Evolutionary conservation across 1,140 invertebrate genomes (phyloP).

Genomic region (Drosophila athabasca): DNA sequence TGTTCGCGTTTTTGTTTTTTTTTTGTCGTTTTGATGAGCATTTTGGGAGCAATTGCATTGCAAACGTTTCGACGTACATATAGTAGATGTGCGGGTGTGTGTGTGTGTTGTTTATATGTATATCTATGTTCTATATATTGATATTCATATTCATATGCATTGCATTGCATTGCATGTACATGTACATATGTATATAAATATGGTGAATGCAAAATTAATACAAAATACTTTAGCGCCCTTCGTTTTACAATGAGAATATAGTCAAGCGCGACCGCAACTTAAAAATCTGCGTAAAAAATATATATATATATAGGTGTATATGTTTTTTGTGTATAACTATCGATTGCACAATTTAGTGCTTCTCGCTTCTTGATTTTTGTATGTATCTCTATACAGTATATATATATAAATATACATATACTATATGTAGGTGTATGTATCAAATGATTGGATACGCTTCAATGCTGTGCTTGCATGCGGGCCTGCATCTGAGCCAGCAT

Average conservation of each 20-base stretch:
- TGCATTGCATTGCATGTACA: conserved; percentile 12
- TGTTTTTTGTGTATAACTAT: conserved; percentile 15
- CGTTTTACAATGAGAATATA: too few species aligned
- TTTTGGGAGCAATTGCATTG: too few species aligned
- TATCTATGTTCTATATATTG: conserved; percentile 9
- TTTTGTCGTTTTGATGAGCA: too few species aligned
- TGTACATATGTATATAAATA: conserved; percentile 49
- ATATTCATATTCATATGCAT: conserved; percentile 1
- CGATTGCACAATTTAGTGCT: not conserved
- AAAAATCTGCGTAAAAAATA: conserved; percentile 43
- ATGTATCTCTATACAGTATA: conserved; percentile 18
- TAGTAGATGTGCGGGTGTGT: too few species aligned
- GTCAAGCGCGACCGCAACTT: too few species aligned
- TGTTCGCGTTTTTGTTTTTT: too few species aligned
- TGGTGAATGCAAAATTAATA: conserved; percentile 55
- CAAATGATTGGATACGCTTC: conserved; percentile 42
- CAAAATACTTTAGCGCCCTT: too few species aligned
- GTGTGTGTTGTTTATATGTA: not conserved
- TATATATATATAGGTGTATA: conserved; percentile 27
- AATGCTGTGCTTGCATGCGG: conserved; percentile 89
- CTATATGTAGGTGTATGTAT: conserved; percentile 28
- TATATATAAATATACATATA: conserved; percentile 28
- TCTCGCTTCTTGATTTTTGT: conserved; percentile 44
- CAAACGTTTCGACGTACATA: too few species aligned
- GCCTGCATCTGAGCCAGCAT: conserved; percentile 97